Base-by-base conservation (phyloP, 2,797 vertebrate species). In the Spondyliosoma cantharus region DNA sequence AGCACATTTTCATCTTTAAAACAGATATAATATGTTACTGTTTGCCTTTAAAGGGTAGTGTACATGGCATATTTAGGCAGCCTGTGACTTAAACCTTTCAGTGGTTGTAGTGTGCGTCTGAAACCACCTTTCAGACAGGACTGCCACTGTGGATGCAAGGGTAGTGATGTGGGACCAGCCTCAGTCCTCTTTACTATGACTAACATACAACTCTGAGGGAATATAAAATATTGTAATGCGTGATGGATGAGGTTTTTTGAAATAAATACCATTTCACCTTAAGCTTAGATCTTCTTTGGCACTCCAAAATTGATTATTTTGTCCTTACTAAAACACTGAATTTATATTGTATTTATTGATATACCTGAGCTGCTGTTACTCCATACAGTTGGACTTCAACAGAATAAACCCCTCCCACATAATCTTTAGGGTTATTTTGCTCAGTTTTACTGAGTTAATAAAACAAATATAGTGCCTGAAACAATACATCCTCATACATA, bases 141-240 rank as follows among this genome's bases (percentile, higher is more conserved):
- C 45, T 25, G 20, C 19, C 17, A 20, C 13, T 72, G 45, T 53
- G 59, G 52, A 65, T 17, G 19, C 16, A 43, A 58, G 27, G 43
- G 42, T 20, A 2, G n/a, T 20, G 29, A 63, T 32, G n/a, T 58
- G n/a, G n/a, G 29, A 71, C 53, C 29, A 24, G 53, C 20, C 59
- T 56, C n/a, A 12, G 27, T 24, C 24, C 20, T 64, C 29, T 68
- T 52, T 45, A 46, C 54, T 25, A 49, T 53, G 4, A 37, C 8
- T 48, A 50, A 43, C 58, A 48, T 50, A 13, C 43, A 29, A 57
- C 46, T 62, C 64, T 60, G 49, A 71, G 65, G 70, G 46, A 64
- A 62, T 37, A 68, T 19, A 50, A 43, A 14, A 5, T 32, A 25
- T 1, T 12, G 1, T 20, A 52, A 58, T 56, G 8, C 43, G 32